Conservation (phyloP, 2,113 vertebrate genomes). For the Tor tambroides region DNA sequence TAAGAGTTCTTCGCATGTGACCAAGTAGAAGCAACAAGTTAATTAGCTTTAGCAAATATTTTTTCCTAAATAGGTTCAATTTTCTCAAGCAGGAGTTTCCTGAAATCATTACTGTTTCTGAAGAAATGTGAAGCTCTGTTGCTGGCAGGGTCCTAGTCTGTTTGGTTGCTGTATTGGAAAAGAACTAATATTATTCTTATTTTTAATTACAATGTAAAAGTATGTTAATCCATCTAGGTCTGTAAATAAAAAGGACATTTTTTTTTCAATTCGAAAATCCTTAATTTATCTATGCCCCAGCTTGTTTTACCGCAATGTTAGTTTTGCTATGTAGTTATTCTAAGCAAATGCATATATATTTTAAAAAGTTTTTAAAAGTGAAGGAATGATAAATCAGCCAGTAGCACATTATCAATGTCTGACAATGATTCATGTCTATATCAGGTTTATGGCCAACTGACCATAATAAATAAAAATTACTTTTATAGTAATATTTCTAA, state of each 20-base stretch:
- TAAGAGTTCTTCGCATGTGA: constrained; percentile 2
- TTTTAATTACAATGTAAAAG: background rate
- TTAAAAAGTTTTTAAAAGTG: too few species aligned
- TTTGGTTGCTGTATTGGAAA: background rate
- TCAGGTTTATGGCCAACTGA: too few species aligned
- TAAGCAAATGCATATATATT: background rate
- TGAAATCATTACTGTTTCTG: background rate
- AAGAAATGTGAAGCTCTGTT: background rate
- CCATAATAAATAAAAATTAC: too few species aligned
- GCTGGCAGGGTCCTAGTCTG: background rate
- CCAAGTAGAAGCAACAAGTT: constrained; percentile 13
- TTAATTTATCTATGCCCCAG: too few species aligned
- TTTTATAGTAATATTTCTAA: too few species aligned
- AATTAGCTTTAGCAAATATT: constrained; percentile 16
- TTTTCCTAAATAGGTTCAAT: background rate
- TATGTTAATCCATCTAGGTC: background rate
- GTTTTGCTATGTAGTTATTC: too few species aligned
- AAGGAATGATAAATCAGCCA: too few species aligned
- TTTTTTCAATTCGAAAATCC: background rate
- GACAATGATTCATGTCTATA: too few species aligned
- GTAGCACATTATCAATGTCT: too few species aligned
- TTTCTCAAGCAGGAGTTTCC: constrained; percentile 6
- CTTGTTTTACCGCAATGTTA: too few species aligned
- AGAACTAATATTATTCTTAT: background rate
- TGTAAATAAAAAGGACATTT: background rate